Evolutionary conservation across 2,113 vertebrate genomes (phyloP).

Genomic region (Scolopax mira): DNA sequence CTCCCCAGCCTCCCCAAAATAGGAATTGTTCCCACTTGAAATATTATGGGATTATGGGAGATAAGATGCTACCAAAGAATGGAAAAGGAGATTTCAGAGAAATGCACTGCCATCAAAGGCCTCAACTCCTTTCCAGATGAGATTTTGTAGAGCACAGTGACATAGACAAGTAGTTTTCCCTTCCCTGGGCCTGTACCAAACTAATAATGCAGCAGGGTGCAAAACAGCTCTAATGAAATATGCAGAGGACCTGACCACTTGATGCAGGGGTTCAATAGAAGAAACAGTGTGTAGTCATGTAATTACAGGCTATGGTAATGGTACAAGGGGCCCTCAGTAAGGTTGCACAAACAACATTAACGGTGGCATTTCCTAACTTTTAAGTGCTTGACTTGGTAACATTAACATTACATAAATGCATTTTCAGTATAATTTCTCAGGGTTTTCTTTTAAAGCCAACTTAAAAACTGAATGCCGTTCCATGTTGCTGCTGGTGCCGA

Average conservation of each 20-base stretch:
- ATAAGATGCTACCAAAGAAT: not conserved
- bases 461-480: not conserved
- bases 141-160: not conserved
- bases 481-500: not conserved
- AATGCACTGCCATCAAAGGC: conserved; percentile 19
- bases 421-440: not conserved
- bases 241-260: not conserved
- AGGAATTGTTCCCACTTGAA: not conserved
- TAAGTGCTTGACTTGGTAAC: conserved; percentile 16
- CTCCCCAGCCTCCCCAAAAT: conserved; percentile 31
- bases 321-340: not conserved
- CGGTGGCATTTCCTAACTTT: conserved; percentile 25
- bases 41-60: conserved; percentile 1
- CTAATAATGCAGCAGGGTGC: not conserved
- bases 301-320: not conserved
- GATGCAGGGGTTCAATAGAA: not conserved
- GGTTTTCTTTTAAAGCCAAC: not conserved
- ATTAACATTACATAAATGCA: not conserved
- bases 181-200: conserved; percentile 12
- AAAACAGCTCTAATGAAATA: not conserved
- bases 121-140: not conserved
- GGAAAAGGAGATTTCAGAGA: conserved; percentile 33
- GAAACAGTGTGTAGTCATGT: not conserved
- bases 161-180: not conserved
- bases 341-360: not conserved